Evolutionary conservation across 2,797 vertebrate genomes (phyloP).

Genomic region (Potorous gilbertii): DNA sequence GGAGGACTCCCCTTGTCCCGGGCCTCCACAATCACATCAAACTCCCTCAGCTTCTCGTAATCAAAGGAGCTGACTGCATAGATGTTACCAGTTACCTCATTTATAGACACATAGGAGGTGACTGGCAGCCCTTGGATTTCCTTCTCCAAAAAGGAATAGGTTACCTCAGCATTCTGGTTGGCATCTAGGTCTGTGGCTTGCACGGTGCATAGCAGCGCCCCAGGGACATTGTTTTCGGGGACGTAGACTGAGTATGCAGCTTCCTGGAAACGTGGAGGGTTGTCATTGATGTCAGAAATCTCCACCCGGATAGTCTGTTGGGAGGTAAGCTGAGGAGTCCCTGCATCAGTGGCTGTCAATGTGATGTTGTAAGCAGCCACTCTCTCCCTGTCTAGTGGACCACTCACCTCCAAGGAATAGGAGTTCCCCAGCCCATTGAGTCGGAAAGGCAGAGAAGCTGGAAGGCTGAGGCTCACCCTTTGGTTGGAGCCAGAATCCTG

Average conservation of each 20-base stretch:
- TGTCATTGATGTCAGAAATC: constrained; percentile 96
- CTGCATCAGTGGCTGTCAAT: constrained; percentile 91
- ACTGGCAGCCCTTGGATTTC: constrained; percentile 94
- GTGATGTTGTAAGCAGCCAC: constrained; percentile 94
- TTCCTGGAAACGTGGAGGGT: constrained; percentile 92
- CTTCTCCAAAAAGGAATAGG: constrained; percentile 92
- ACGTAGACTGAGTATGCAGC: constrained; percentile 94
- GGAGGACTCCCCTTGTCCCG: constrained; percentile 92
- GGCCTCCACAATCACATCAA: constrained; percentile 94
- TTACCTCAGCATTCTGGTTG: constrained; percentile 93
- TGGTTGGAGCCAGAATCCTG: constrained; percentile 94
- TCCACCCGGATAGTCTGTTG: constrained; percentile 92
- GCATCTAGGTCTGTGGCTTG: constrained; percentile 92
- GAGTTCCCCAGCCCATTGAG: constrained; percentile 96
- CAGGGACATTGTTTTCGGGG: constrained; percentile 93
- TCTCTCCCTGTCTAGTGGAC: constrained; percentile 92
- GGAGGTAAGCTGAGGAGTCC: constrained; percentile 91
- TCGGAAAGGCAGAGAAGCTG: constrained; percentile 91
- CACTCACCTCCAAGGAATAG: constrained; percentile 93
- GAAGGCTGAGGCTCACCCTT: constrained; percentile 91
- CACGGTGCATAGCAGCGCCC: constrained; percentile 90
- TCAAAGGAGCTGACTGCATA: constrained; percentile 94
- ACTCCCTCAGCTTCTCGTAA: constrained; percentile 95
- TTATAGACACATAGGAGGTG: constrained; percentile 92
- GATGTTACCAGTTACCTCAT: constrained; percentile 90